Conservation (phyloP, 2,113 vertebrate species). For the Tauraco erythrolophus region DNA sequence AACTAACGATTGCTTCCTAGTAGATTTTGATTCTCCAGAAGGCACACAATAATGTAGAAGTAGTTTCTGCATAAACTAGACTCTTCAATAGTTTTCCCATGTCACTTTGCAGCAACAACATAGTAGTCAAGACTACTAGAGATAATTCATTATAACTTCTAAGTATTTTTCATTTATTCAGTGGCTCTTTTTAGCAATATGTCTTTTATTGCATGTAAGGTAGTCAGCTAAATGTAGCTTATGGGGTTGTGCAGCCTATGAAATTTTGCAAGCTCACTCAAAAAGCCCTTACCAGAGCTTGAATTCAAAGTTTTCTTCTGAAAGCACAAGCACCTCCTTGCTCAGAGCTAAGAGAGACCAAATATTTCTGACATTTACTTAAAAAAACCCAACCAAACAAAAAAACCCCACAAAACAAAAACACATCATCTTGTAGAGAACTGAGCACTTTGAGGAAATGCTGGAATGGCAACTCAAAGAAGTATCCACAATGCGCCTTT, state of each 20-base stretch:
- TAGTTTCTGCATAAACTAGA: neutral
- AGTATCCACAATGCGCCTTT: neutral
- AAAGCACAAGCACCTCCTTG: neutral
- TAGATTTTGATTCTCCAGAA: neutral
- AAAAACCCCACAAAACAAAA: neutral
- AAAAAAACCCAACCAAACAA: neutral
- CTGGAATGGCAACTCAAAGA: neutral
- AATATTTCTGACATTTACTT: neutral
- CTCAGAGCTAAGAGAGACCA: neutral
- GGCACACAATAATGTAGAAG: neutral
- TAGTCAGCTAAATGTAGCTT: neutral
- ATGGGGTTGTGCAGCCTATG: neutral
- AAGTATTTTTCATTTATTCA: neutral
- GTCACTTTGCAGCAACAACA: neutral
- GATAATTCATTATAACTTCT: neutral
- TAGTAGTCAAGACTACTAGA: neutral
- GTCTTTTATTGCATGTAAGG: neutral
- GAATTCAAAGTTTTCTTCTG: neutral
- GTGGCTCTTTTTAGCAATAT: neutral
- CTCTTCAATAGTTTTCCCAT: neutral
- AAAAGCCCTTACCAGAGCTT: neutral
- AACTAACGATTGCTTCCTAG: neutral
- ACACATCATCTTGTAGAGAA: neutral
- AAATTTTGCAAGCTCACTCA: neutral
- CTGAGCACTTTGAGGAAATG: neutral